These are phyloP conservation scores for Athetis lepigone DNA, from an alignment of 2,888 invertebrate genomes.

Conservation along the genomic window DNA sequence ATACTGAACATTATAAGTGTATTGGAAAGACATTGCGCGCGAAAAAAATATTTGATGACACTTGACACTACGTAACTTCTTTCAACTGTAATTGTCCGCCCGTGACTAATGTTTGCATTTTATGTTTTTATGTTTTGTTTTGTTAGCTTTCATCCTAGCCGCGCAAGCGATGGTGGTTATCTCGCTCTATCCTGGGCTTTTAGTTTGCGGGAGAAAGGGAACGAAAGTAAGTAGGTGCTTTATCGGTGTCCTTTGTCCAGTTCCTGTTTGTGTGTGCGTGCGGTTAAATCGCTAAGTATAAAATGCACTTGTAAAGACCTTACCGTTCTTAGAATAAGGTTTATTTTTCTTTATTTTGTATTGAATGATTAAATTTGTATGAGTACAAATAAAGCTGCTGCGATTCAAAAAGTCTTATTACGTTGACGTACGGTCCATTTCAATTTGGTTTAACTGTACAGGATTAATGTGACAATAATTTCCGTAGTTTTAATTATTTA, in stretches of 20 bases:
- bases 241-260: slow-evolving; percentile 8
- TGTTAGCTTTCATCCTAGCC: slow-evolving; percentile 13
- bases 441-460: slow-evolving; percentile 1
- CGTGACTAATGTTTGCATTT: slow-evolving; percentile 9
- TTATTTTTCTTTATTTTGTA: slow-evolving; percentile 11
- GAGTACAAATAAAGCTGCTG: slow-evolving; percentile 5
- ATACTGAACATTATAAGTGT: too few species aligned
- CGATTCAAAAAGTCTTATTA: neutral
- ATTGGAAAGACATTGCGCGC: too few species aligned
- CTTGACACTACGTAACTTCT: too few species aligned
- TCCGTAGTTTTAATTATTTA: too few species aligned
- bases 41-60: too few species aligned
- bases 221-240: neutral
- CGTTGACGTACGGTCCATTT: neutral
- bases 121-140: too few species aligned
- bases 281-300: slow-evolving; percentile 1
- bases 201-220: slow-evolving; percentile 13
- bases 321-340: neutral
- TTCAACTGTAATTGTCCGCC: neutral
- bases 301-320: slow-evolving; percentile 5
- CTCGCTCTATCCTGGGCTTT: slow-evolving; percentile 8
- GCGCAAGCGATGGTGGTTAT: neutral
- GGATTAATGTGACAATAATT: too few species aligned
- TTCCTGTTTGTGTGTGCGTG: slow-evolving; percentile 7
- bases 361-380: slow-evolving; percentile 1